Conservation (phyloP, 2,888 invertebrate genomes). For the Omphaloscelis lunosa region DNA sequence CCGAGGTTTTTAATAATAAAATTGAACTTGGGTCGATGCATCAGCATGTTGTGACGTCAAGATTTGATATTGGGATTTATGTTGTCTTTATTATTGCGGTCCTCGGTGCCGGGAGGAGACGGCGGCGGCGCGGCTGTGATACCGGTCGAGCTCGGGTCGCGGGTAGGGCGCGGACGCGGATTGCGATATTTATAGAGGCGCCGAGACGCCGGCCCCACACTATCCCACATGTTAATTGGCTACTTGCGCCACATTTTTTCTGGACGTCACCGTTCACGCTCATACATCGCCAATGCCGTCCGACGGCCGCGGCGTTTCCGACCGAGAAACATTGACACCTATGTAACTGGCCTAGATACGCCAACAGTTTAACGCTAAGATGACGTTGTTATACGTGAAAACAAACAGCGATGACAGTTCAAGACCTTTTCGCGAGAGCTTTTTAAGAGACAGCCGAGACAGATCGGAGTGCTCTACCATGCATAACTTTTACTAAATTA, state of each 20-base stretch:
- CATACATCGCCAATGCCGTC: conserved; percentile 84
- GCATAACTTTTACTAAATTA: conserved; percentile 8
- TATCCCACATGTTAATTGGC: conserved; percentile 88
- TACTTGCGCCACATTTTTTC: conserved; percentile 88
- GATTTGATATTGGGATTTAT: conserved; percentile 78
- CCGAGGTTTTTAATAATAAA: conserved; percentile 70
- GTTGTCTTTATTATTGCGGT: conserved; percentile 76
- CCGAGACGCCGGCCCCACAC: conserved; percentile 87
- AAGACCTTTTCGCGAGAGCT: conserved; percentile 62
- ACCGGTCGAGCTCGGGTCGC: conserved; percentile 69
- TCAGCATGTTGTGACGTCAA: conserved; percentile 74
- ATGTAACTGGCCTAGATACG: conserved; percentile 84
- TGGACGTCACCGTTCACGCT: conserved; percentile 84
- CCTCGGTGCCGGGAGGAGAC: conserved; percentile 77
- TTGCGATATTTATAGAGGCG: conserved; percentile 88
- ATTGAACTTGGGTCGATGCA: conserved; percentile 72
- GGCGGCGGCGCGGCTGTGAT: conserved; percentile 76
- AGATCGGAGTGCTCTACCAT: conserved; percentile 1
- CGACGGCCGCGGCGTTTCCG: conserved; percentile 79
- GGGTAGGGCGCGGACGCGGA: conserved; percentile 70
- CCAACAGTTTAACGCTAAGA: conserved; percentile 78
- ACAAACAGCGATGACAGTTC: conserved; percentile 73
- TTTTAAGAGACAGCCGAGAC: conserved; percentile 30
- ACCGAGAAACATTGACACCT: conserved; percentile 89
- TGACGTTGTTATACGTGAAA: conserved; percentile 71